Conservation (phyloP, 2,113 vertebrate species). For the Tragelaphus imberbis region DNA sequence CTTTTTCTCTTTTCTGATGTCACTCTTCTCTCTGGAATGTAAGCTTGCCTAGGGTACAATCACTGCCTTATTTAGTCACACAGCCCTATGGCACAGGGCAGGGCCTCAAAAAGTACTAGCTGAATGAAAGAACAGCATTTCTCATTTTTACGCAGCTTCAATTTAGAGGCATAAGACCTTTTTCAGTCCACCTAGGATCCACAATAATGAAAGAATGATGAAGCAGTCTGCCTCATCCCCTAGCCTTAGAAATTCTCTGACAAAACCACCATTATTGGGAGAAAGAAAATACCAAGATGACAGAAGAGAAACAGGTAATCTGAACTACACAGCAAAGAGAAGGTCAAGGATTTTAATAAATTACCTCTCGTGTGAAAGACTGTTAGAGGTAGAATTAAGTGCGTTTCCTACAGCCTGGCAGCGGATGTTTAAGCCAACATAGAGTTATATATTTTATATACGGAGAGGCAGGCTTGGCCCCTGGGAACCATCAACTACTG, state of each 20-base stretch:
- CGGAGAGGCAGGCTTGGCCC: slow-evolving; percentile 10
- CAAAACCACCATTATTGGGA: background rate
- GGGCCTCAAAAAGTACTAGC: background rate
- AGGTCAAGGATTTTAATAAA: slow-evolving; percentile 54
- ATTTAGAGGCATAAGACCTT: background rate
- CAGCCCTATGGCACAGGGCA: background rate
- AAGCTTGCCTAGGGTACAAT: fast-evolving
- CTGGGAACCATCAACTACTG: slow-evolving; percentile 59
- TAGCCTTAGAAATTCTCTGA: background rate
- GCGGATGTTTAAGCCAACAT: background rate
- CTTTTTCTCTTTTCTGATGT: background rate
- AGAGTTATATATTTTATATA: slow-evolving; percentile 60
- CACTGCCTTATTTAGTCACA: background rate
- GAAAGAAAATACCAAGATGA: background rate
- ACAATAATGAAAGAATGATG: background rate
- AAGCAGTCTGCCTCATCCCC: background rate
- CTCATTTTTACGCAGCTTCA: background rate
- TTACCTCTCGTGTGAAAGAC: slow-evolving; percentile 41
- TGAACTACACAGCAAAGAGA: slow-evolving; percentile 1
- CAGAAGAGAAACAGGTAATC: slow-evolving; percentile 31
- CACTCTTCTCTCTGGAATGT: background rate
- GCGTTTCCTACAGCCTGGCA: slow-evolving; percentile 32
- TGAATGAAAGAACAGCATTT: background rate
- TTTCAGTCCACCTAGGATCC: background rate
- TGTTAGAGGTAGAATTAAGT: slow-evolving; percentile 41